phyloP scores from a whole-genome alignment of 2,113 vertebrate genomes.

The Mormoops blainvillei region DNA sequence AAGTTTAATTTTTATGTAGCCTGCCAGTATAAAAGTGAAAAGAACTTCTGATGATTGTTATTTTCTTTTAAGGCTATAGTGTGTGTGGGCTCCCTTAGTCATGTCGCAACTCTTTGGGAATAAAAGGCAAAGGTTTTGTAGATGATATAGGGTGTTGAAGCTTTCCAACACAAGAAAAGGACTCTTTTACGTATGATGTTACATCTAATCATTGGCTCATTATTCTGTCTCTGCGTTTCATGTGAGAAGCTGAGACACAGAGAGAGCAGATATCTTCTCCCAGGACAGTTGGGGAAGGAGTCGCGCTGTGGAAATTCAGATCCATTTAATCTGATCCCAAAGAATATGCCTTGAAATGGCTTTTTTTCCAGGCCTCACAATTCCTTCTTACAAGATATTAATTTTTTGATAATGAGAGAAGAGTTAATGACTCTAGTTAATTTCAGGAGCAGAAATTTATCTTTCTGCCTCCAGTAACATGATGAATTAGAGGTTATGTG shows the following conservation, averaged over 20 bases:
- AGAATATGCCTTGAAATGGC: neutral
- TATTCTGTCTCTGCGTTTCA: neutral
- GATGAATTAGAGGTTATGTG: neutral
- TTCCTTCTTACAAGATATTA: neutral
- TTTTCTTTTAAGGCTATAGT: neutral
- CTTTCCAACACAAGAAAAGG: neutral
- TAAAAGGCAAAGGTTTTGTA: neutral
- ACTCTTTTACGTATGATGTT: fast-evolving
- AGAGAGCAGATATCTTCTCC: neutral
- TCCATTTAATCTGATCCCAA: neutral
- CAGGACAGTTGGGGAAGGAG: neutral
- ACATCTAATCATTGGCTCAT: neutral
- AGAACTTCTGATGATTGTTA: neutral
- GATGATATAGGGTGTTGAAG: neutral
- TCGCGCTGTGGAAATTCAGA: neutral
- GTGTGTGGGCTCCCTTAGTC: neutral
- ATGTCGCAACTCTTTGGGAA: neutral
- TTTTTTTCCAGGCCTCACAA: neutral
- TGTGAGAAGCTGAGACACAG: neutral
- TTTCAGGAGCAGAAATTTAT: neutral
- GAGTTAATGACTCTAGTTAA: neutral
- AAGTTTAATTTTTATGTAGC: neutral
- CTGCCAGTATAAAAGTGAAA: neutral
- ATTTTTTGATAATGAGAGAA: neutral
- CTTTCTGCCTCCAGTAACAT: neutral